Evolutionary conservation across 2,113 vertebrate genomes (phyloP).

Genomic region (Sclerurus mexicanus): DNA sequence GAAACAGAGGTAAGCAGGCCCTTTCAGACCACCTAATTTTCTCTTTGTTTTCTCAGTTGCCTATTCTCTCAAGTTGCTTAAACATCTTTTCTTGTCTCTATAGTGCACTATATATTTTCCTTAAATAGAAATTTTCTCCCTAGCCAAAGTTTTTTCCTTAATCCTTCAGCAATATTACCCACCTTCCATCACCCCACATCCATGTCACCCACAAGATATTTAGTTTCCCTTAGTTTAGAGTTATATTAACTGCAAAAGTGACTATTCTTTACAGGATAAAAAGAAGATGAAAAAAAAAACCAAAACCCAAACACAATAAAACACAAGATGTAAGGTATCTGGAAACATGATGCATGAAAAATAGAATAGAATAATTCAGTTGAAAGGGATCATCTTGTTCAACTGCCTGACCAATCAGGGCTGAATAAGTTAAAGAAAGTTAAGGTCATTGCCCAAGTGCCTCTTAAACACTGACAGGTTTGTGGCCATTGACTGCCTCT

Average conservation of each 20-base stretch:
- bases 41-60: background rate
- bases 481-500: background rate
- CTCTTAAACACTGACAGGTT: background rate
- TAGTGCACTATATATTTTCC: background rate
- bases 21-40: background rate
- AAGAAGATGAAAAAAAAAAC: accelerated
- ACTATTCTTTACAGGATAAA: background rate
- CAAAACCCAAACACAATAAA: accelerated
- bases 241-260: background rate
- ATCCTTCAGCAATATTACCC: background rate
- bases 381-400: background rate
- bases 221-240: background rate
- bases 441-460: background rate
- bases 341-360: background rate
- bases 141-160: background rate
- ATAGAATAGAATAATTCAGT: background rate
- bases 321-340: background rate
- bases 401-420: background rate
- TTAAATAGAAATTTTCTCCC: background rate
- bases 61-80: background rate
- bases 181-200: background rate
- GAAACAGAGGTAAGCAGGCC: background rate
- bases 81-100: background rate
- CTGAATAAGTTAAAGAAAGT: background rate
- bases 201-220: background rate